A percentile compares a stretch with the other conserved stretches of the same genome.
phyloP scores from a whole-genome alignment of 2,888 invertebrate genomes.

The Erannis defoliaria region DNA sequence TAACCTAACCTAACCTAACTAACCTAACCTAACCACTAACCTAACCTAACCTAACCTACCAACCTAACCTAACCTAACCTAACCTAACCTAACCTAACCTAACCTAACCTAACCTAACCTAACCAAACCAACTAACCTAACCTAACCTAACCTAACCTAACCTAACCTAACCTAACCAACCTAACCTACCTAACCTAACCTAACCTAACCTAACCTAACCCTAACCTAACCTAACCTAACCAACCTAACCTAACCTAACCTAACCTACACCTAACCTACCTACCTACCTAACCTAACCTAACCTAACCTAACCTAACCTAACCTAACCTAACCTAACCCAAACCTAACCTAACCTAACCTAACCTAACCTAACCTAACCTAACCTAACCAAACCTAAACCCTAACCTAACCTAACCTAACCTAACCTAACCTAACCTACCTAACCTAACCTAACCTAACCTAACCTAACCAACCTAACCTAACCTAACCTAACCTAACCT shows the following conservation, averaged over 20 bases:
- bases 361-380: constrained; percentile 11
- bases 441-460: constrained; percentile 9
- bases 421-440: constrained; percentile 9
- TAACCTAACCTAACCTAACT: constrained; percentile 8
- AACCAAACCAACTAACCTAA: constrained; percentile 3
- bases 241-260: constrained; percentile 42
- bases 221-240: constrained; percentile 36
- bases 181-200: constrained; percentile 11
- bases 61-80: constrained; percentile 9
- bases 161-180: constrained; percentile 11
- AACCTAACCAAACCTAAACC: constrained; percentile 7
- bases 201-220: constrained; percentile 11
- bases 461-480: constrained; percentile 9
- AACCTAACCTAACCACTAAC: constrained; percentile 8
- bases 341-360: constrained; percentile 31
- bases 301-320: constrained; percentile 9
- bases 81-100: constrained; percentile 12
- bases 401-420: constrained; percentile 9
- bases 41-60: constrained; percentile 6
- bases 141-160: constrained; percentile 24
- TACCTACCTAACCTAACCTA: constrained; percentile 11
- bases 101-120: constrained; percentile 9
- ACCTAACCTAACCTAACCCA: constrained; percentile 10
- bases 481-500: constrained; percentile 9
- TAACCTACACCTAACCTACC: constrained; percentile 23